phyloP scores from a whole-genome alignment of 2,797 vertebrate species.

The Malurus splendens region DNA sequence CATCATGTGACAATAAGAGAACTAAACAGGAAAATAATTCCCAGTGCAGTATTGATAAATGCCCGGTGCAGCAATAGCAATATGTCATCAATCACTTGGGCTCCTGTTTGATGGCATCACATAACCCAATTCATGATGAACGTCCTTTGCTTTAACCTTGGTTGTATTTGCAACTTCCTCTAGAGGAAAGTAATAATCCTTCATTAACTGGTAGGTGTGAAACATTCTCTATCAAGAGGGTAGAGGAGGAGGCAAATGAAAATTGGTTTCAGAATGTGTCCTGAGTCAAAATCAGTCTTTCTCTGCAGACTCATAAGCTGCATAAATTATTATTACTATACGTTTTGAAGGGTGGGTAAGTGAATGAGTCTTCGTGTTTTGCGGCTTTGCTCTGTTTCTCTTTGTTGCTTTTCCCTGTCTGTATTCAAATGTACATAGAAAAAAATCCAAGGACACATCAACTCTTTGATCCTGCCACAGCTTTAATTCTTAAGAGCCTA shows the following conservation, averaged over 20 bases:
- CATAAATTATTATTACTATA: constrained; percentile 43
- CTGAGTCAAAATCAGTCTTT: constrained; percentile 32
- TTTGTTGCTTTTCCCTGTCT: neutral
- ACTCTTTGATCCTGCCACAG: constrained; percentile 51
- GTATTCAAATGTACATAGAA: neutral
- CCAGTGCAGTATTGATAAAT: constrained; percentile 49
- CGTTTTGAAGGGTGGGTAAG: constrained; percentile 14
- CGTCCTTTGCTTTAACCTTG: constrained; percentile 46
- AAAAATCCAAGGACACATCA: constrained; percentile 43
- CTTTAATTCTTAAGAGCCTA: constrained; percentile 26
- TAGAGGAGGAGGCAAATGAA: constrained; percentile 23
- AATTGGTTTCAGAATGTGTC: constrained; percentile 33
- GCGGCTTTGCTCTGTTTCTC: neutral
- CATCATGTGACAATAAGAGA: constrained; percentile 22
- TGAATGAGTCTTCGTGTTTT: neutral
- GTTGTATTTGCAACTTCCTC: constrained; percentile 14
- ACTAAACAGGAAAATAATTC: constrained; percentile 42
- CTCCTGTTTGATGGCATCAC: neutral
- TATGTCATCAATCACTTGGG: constrained; percentile 36
- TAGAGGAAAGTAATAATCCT: constrained; percentile 40
- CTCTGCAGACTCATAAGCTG: constrained; percentile 16
- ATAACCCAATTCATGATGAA: constrained; percentile 30
- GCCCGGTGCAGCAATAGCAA: neutral
- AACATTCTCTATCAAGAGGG: constrained; percentile 7
- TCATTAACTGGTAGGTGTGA: constrained; percentile 46